Conservation (phyloP, 2,113 vertebrate species). For the Oenanthe oenanthe region DNA sequence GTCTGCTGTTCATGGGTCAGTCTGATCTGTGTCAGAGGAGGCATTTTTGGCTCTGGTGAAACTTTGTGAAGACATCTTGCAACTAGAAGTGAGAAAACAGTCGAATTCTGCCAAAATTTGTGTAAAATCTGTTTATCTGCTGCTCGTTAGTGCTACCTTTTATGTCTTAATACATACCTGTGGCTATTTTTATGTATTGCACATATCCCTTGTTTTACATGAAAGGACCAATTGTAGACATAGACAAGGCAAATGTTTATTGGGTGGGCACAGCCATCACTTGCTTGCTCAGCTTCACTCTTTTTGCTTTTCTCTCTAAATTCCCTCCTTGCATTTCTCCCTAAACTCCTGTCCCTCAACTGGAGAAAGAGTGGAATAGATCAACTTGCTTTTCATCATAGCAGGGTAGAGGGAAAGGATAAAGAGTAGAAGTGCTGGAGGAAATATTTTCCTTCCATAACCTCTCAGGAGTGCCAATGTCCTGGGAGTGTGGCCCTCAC, state of each 20-base stretch:
- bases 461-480: background rate
- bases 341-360: background rate
- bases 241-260: background rate
- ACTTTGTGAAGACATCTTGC: background rate
- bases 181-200: background rate
- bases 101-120: background rate
- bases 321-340: background rate
- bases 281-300: background rate
- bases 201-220: background rate
- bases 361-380: background rate
- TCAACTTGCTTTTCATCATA: background rate
- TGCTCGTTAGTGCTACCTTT: background rate
- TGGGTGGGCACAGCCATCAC: background rate
- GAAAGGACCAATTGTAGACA: background rate
- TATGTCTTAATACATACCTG: background rate
- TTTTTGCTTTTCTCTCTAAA: background rate
- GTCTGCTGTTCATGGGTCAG: background rate
- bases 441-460: background rate
- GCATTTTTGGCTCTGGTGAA: background rate
- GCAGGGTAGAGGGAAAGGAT: background rate
- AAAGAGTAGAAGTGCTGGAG: background rate
- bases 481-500: rapidly evolving
- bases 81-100: background rate
- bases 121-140: background rate
- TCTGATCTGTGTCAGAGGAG: background rate